A percentile compares a stretch with the other conserved stretches of the same genome.
Evolutionary conservation across 2,888 invertebrate genomes (phyloP).

Genomic region (Quadriops clusia): DNA sequence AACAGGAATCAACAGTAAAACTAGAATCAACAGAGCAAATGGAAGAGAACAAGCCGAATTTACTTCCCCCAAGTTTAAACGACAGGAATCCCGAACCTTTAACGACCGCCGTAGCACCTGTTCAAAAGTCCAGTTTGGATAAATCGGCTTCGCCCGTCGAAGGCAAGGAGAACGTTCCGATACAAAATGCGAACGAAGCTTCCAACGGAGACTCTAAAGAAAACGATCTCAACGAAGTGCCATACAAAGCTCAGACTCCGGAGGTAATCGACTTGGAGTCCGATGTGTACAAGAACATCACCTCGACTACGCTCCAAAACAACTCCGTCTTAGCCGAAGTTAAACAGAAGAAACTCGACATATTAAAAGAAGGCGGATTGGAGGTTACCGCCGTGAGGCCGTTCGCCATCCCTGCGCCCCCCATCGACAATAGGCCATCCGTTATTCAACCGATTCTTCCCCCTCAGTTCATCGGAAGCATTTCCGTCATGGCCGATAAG

Average conservation of each 20-base stretch:
- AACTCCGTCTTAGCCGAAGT: conserved; percentile 37
- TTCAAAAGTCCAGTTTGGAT: conserved; percentile 36
- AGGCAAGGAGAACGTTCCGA: conserved; percentile 45
- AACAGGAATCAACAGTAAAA: conserved; percentile 16
- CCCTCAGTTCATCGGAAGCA: conserved; percentile 7
- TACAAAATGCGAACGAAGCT: conserved; percentile 27
- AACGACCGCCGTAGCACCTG: conserved; percentile 34
- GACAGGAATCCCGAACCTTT: conserved; percentile 17
- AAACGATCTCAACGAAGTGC: conserved; percentile 37
- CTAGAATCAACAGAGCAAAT: conserved; percentile 13
- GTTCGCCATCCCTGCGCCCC: conserved; percentile 22
- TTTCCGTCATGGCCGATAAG: conserved; percentile 13
- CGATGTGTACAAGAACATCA: conserved; percentile 20
- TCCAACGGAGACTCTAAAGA: conserved; percentile 13
- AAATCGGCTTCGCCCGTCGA: conserved; percentile 37
- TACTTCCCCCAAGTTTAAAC: conserved; percentile 5
- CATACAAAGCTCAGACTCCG: conserved; percentile 45
- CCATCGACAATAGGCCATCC: conserved; percentile 28
- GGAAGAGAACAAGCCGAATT: conserved; percentile 8
- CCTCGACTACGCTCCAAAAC: conserved; percentile 18
- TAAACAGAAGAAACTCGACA: conserved; percentile 60
- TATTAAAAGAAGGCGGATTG: conserved; percentile 60
- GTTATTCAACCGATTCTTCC: conserved; percentile 26
- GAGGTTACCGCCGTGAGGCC: conserved; percentile 57
- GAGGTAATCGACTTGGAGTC: conserved; percentile 52